phyloP scores from a whole-genome alignment of 2,797 vertebrate genomes.

The Pseudochaenichthys georgianus region DNA sequence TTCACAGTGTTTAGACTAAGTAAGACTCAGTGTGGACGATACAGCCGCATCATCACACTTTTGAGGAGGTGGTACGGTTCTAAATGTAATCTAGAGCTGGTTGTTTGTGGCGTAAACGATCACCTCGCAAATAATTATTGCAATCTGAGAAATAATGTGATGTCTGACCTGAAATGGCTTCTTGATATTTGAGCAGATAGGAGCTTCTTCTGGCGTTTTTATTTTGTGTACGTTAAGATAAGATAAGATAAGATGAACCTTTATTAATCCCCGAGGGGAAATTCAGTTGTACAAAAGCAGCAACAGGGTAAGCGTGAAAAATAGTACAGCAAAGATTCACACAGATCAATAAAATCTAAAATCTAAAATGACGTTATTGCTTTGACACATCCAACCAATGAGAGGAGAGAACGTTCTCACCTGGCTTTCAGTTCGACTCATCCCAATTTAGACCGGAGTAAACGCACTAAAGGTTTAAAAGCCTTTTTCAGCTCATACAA shows the following conservation, averaged over 20 bases:
- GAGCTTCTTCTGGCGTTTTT: neutral
- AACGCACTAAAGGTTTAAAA: neutral
- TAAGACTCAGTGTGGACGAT: neutral
- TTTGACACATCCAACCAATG: neutral
- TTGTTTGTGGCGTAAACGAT: neutral
- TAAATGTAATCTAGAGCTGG: neutral
- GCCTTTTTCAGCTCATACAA: rapidly evolving
- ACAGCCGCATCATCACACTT: neutral
- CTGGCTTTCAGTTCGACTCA: neutral
- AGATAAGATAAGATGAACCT: no score
- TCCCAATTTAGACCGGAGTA: neutral
- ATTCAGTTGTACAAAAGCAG: no score
- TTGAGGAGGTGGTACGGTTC: neutral
- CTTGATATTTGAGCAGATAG: neutral
- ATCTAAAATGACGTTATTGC: no score
- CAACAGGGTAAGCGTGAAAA: no score
- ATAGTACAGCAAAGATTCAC: no score
- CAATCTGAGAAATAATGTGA: neutral
- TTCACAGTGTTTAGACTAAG: neutral
- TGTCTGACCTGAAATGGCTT: neutral
- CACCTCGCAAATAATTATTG: no score
- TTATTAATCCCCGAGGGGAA: no score
- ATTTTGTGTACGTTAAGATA: neutral
- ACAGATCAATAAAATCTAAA: no score
- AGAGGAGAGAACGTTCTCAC: neutral